Conservation (phyloP, 2,113 vertebrate species). For the Phalacrocorax brasilianus region DNA sequence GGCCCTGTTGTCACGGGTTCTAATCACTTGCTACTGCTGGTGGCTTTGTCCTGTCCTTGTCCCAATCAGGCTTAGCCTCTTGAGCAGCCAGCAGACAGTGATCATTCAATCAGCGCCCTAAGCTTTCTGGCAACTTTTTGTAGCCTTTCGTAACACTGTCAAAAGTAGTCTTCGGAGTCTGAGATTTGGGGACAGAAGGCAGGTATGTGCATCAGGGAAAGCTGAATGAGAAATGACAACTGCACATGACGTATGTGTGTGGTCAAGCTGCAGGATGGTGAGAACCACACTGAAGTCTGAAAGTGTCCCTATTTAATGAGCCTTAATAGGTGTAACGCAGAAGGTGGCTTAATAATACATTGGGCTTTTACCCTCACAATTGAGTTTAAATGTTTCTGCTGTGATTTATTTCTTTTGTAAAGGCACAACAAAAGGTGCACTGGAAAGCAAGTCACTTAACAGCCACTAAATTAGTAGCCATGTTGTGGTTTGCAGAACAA, state of each 20-base stretch:
- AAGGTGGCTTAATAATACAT: neutral
- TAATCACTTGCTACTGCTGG: neutral
- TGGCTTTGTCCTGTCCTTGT: neutral
- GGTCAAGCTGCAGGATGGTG: neutral
- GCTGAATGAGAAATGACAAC: neutral
- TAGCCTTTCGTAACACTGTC: neutral
- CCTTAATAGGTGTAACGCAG: neutral
- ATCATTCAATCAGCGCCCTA: neutral
- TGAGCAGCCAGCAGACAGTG: fast-evolving
- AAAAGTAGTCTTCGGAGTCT: neutral
- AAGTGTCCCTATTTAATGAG: neutral
- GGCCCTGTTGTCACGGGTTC: fast-evolving
- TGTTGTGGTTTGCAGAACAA: neutral
- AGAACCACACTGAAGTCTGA: neutral
- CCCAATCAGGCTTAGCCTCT: neutral
- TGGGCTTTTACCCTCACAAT: neutral
- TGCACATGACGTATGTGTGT: fast-evolving
- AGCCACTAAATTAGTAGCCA: neutral
- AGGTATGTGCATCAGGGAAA: neutral
- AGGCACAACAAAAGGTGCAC: neutral
- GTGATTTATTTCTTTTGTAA: neutral
- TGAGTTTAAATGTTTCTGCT: neutral
- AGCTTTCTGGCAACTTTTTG: neutral
- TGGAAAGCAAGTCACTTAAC: neutral
- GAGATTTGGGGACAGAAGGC: neutral